Evolutionary conservation across 2,797 vertebrate species (phyloP), one percentile per base, ranked within the genome.

Genomic region (Glossophaga mutica): DNA sequence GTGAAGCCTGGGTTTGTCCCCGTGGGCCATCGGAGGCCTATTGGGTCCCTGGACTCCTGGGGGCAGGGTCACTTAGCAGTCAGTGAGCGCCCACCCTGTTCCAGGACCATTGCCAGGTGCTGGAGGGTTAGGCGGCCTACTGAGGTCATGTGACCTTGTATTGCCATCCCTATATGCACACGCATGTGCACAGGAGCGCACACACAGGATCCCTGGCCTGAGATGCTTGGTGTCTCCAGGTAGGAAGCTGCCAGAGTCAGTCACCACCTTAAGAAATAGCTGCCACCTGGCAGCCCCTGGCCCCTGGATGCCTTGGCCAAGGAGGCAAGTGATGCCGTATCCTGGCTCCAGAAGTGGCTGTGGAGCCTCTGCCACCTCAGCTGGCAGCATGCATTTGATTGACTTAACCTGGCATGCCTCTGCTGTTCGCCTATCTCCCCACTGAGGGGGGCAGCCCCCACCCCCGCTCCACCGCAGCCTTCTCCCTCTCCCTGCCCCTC

Each of bases 371-470:
- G 4, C 16, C 15, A 1, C 59, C 44, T 22, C 18, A 0, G 26
- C 86, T 4, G 2, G 32, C 0, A 3, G 9, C 74, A 10, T 73
- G 82, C 18, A 12, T 55, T 70, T 94, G 44, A 37, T 4, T 3
- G 32, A 50, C 34, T 22, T 9, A 39, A 11, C 42, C 44, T 6
- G 29, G 65, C 32, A 14, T 1, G 7, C 52, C 65, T 48, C 50
- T 1, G 3, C 42, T 5, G 26, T 34, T 52, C 4, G 44, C 21
- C 34, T 6, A 0, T 3, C 59, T 37, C 34, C 55, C 84, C 57
- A 3, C 0, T 7, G 55, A 79, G 39, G 1, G 0, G 62, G 39
- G 0, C 0, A 4, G 4, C 0, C 12, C 6, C 44, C 0, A 26
- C 16, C 34, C 62, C 8, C 18, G 34, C 21, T 22, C 26, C 32